A percentile compares a stretch with the other conserved stretches of the same genome.
phyloP scores from a whole-genome alignment of 1,140 invertebrate genomes.

The Argopecten irradians region DNA sequence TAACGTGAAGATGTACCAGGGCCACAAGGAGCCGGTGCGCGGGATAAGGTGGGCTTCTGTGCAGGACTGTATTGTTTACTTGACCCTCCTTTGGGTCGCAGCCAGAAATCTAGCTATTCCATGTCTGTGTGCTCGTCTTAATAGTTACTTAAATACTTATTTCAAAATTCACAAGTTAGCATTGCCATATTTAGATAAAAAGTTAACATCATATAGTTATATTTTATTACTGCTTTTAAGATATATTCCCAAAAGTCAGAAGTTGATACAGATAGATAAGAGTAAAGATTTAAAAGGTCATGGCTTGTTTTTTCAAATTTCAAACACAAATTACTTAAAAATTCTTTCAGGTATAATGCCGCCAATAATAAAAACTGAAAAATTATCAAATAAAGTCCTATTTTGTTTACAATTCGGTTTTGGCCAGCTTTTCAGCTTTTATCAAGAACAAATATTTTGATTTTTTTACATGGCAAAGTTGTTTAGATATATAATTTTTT shows the following conservation, averaged over 20 bases:
- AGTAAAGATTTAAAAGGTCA: neutral
- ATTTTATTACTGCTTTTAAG: no score
- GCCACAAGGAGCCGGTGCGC: slow-evolving; percentile 99
- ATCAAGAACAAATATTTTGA: neutral
- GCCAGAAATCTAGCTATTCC: neutral
- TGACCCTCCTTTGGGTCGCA: neutral
- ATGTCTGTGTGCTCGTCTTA: neutral
- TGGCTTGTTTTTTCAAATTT: neutral
- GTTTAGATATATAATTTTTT: neutral
- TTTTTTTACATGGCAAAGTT: neutral
- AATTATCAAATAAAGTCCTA: neutral
- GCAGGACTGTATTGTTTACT: neutral
- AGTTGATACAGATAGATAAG: no score
- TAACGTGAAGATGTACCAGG: slow-evolving; percentile 99
- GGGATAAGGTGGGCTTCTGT: slow-evolving; percentile 88
- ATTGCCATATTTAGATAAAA: no score
- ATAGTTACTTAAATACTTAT: neutral
- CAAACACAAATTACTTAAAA: neutral
- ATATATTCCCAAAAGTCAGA: no score
- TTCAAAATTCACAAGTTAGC: neutral
- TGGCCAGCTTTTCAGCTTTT: neutral
- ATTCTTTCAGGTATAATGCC: neutral
- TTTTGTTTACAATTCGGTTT: neutral
- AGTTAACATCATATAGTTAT: no score
- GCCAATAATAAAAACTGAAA: neutral